These are phyloP conservation scores for Tenthredo amoena DNA, from an alignment of 2,888 invertebrate genomes.

Conservation along the genomic window DNA sequence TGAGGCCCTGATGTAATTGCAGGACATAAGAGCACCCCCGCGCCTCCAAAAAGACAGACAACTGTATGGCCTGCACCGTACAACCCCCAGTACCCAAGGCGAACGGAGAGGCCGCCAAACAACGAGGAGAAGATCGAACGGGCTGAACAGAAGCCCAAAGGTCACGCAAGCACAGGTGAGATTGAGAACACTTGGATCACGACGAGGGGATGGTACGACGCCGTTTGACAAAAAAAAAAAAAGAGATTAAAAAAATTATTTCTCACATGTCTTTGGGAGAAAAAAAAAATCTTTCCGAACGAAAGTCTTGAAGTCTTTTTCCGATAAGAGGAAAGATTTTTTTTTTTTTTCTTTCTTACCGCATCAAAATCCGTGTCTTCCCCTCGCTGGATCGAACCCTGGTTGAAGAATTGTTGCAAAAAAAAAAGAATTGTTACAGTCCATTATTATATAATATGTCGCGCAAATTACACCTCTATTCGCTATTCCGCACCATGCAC, in stretches of 20 bases:
- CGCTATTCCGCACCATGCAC: constrained; percentile 76
- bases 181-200: constrained; percentile 47
- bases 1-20: constrained; percentile 70
- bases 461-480: constrained; percentile 26
- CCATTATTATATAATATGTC: background rate
- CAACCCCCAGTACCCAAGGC: constrained; percentile 74
- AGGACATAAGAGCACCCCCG: constrained; percentile 75
- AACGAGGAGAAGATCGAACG: constrained; percentile 74
- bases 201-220: constrained; percentile 39
- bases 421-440: background rate
- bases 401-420: background rate
- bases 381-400: constrained; percentile 17
- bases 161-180: constrained; percentile 74
- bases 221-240: background rate
- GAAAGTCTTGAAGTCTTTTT: background rate
- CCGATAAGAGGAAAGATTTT: background rate
- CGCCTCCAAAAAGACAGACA: constrained; percentile 71
- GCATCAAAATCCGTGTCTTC: constrained; percentile 1
- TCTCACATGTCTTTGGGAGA: background rate
- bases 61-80: constrained; percentile 75
- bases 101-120: constrained; percentile 74
- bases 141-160: constrained; percentile 72
- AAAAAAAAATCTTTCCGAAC: background rate
- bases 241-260: background rate
- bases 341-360: background rate